Conservation (phyloP, 2,797 vertebrate genomes). For the Spinus pinus region DNA sequence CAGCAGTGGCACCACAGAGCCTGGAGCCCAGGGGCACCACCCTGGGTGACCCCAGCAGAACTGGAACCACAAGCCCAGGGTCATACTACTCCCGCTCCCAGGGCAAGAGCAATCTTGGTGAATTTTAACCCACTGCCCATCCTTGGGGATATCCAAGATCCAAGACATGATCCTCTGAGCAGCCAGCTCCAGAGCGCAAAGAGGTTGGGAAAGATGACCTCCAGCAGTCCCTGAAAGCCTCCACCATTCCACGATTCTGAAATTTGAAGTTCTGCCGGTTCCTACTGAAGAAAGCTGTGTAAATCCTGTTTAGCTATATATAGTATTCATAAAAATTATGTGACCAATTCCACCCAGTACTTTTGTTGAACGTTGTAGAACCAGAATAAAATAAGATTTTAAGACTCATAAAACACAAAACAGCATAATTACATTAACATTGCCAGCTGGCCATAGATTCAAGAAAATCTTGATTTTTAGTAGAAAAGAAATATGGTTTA, state of each 20-base stretch:
- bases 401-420: background rate
- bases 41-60: background rate
- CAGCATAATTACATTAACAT: background rate
- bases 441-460: background rate
- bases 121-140: background rate
- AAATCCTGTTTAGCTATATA: background rate
- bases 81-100: too few species aligned
- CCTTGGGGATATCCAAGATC: background rate
- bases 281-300: background rate
- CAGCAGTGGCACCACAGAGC: background rate
- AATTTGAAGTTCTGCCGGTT: background rate
- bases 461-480: background rate
- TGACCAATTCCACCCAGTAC: background rate
- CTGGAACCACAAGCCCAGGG: background rate
- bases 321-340: background rate
- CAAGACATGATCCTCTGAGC: background rate
- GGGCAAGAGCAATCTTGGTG: background rate
- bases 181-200: background rate
- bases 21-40: fast-evolving
- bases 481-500: background rate
- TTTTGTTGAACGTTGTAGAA: background rate
- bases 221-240: background rate
- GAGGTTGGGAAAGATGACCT: background rate
- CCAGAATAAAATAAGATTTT: background rate
- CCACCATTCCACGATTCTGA: background rate